Conservation (phyloP, 2,113 vertebrate genomes). For the Istiophorus platypterus region DNA sequence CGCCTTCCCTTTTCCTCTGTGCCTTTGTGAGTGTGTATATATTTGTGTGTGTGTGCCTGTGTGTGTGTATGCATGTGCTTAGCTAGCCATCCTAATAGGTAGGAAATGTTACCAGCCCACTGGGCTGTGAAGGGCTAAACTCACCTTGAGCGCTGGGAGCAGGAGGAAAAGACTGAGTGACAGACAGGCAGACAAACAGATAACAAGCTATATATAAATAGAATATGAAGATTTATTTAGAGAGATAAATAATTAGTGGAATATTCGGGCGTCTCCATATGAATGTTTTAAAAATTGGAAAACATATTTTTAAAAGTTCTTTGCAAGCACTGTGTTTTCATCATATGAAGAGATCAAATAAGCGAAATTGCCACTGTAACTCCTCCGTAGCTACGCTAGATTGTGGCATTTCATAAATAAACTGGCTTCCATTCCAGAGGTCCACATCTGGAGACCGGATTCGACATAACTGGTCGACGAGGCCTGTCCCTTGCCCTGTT, state of each 20-base stretch:
- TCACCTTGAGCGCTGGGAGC: slow-evolving; percentile 64
- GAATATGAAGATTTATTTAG: background rate
- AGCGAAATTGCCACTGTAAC: too few relatives aligned
- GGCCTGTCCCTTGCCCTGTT: too few relatives aligned
- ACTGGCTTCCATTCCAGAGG: background rate
- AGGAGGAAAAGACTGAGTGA: slow-evolving; percentile 26
- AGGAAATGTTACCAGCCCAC: slow-evolving; percentile 72
- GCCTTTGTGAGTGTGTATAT: slow-evolving; percentile 25
- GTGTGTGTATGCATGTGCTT: slow-evolving; percentile 37
- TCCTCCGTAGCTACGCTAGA: too few relatives aligned
- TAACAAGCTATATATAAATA: background rate
- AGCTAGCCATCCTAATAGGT: slow-evolving; percentile 52
- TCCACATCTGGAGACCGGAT: background rate
- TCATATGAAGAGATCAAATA: too few relatives aligned
- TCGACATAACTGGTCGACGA: too few relatives aligned
- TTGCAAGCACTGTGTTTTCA: too few relatives aligned
- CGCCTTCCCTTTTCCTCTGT: slow-evolving; percentile 20
- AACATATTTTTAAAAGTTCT: too few relatives aligned
- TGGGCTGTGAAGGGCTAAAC: slow-evolving; percentile 80
- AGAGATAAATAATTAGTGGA: background rate
- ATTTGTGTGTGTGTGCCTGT: slow-evolving; percentile 9
- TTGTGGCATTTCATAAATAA: background rate
- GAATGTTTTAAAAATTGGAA: too few relatives aligned
- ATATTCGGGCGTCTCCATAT: too few relatives aligned
- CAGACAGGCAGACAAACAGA: slow-evolving; percentile 25